Conservation (phyloP, 2,113 vertebrate species). For the Corvus moneduloides region DNA sequence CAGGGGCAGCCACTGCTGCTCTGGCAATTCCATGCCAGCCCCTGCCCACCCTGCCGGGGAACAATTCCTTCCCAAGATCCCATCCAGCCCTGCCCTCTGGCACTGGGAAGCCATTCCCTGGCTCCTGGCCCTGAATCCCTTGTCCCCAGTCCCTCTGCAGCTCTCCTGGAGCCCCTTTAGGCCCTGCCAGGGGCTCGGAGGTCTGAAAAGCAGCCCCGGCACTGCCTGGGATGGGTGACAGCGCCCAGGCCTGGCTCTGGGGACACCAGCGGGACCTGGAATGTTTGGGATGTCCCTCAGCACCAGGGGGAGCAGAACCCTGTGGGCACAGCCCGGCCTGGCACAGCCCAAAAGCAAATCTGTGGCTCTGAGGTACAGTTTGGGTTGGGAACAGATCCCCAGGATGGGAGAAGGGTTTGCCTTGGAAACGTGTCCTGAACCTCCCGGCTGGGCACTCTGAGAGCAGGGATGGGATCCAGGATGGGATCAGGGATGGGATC, state of each 20-base stretch:
- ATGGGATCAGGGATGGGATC: not conserved
- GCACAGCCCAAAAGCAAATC: not conserved
- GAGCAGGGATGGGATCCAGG: not conserved
- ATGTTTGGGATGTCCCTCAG: not conserved
- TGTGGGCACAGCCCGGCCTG: not conserved
- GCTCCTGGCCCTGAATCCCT: not conserved
- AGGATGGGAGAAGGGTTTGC: not conserved
- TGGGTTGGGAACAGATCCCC: not conserved
- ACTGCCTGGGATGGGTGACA: rapidly evolving
- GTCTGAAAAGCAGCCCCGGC: not conserved
- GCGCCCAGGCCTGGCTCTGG: rapidly evolving
- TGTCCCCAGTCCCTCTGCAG: not conserved
- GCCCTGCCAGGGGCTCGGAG: not conserved
- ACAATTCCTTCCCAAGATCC: not conserved
- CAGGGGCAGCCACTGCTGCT: not conserved
- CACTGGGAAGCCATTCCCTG: not conserved
- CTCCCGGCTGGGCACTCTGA: rapidly evolving
- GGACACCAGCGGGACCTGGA: not conserved
- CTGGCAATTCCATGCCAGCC: not conserved
- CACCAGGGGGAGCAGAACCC: not conserved
- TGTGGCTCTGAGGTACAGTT: not conserved
- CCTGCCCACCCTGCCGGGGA: not conserved
- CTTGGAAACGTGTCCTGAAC: not conserved
- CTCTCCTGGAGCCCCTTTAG: not conserved
- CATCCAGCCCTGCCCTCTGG: not conserved